A percentile compares a stretch with the other conserved stretches of the same genome.
Evolutionary conservation across 2,113 vertebrate species (phyloP).

Genomic region (Arenaria interpres): DNA sequence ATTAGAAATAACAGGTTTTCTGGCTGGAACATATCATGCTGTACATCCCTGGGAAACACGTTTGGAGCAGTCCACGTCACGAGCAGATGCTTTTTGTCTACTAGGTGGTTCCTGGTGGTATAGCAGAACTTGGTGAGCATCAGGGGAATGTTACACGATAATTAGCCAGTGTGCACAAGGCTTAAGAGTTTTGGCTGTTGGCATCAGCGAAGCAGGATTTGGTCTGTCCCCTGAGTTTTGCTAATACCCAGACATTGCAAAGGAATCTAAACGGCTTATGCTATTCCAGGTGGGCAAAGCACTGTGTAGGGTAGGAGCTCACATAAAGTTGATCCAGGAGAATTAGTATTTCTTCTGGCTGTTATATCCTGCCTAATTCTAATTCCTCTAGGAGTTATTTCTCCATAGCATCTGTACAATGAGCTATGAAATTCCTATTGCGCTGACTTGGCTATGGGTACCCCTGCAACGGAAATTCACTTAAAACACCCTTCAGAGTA

Average conservation of each 20-base stretch:
- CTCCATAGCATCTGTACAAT: background rate
- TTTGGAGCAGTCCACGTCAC: background rate
- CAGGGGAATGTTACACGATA: background rate
- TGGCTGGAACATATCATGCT: background rate
- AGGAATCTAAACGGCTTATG: background rate
- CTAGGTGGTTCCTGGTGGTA: background rate
- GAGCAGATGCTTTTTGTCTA: background rate
- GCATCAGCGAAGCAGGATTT: background rate
- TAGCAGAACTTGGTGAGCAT: background rate
- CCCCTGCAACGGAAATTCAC: background rate
- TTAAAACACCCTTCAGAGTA: background rate
- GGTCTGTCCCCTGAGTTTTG: background rate
- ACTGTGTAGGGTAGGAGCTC: constrained; percentile 16
- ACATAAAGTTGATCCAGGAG: background rate
- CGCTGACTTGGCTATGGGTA: background rate
- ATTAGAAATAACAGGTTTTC: background rate
- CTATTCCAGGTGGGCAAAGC: constrained; percentile 48
- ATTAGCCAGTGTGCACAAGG: background rate
- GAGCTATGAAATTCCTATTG: background rate
- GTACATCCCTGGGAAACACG: background rate
- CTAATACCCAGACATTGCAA: constrained; percentile 11
- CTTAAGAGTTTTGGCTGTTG: background rate
- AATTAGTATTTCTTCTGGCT: constrained; percentile 24
- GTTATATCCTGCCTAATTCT: constrained; percentile 1
- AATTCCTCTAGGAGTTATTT: constrained; percentile 16